These are phyloP conservation scores for Epinephelus lanceolatus DNA, from an alignment of 2,113 vertebrate species.

Conservation along the genomic window DNA sequence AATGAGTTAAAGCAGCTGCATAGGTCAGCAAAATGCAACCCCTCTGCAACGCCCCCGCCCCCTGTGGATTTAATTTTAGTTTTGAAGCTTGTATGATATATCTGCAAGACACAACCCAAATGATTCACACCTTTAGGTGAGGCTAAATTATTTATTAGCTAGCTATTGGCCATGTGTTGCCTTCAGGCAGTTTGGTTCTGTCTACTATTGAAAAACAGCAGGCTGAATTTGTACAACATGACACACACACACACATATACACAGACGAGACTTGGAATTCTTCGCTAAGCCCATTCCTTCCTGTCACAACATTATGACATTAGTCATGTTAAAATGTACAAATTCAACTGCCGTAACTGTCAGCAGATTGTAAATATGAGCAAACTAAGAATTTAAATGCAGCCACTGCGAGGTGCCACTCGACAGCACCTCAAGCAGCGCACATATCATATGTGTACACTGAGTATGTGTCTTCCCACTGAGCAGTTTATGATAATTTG, in stretches of 20 bases:
- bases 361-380: background rate
- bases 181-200: constrained; percentile 11
- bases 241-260: no score
- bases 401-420: background rate
- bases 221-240: background rate
- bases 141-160: constrained; percentile 41
- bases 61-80: constrained; percentile 9
- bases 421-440: background rate
- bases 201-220: background rate
- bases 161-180: constrained; percentile 2
- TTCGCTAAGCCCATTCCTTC: background rate
- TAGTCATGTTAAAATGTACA: background rate
- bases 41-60: background rate
- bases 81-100: constrained; percentile 37
- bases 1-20: background rate
- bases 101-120: constrained; percentile 29
- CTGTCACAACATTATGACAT: background rate
- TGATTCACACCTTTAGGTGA: constrained; percentile 27
- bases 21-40: constrained; percentile 17
- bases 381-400: background rate
- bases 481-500: background rate
- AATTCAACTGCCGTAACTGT: background rate
- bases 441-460: background rate
- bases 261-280: background rate
- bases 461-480: background rate